These are phyloP conservation scores for Chelonoidis abingdonii DNA, from an alignment of 2,113 vertebrate species.

Conservation along the genomic window DNA sequence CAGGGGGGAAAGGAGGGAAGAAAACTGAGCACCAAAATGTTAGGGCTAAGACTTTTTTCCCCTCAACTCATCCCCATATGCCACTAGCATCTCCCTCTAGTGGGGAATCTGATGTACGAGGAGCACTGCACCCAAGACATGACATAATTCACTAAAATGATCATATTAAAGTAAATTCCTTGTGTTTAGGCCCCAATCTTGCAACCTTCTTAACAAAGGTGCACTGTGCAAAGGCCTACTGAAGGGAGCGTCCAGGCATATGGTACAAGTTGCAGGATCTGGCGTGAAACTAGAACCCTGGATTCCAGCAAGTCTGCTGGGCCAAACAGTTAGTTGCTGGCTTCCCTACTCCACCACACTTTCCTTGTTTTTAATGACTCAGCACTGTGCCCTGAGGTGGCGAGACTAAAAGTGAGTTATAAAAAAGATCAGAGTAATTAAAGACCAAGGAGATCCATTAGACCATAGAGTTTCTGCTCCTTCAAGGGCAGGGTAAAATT, in stretches of 20 bases:
- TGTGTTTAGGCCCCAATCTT: neutral
- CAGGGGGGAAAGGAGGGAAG: neutral
- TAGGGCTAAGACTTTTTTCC: neutral
- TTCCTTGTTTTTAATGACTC: neutral
- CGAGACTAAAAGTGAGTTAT: neutral
- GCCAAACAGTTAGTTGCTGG: neutral
- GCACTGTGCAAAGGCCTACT: neutral
- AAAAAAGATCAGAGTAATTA: neutral
- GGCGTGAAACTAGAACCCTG: neutral
- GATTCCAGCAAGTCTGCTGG: neutral
- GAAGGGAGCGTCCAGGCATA: neutral
- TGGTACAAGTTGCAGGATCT: neutral
- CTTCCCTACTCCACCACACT: neutral
- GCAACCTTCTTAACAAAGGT: neutral
- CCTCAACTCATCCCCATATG: neutral
- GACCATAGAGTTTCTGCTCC: neutral
- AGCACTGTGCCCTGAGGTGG: neutral
- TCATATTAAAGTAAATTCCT: neutral
- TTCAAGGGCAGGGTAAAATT: neutral
- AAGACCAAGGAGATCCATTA: neutral
- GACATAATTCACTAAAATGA: neutral
- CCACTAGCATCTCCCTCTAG: neutral
- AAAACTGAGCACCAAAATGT: neutral
- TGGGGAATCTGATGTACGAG: neutral
- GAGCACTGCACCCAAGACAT: neutral